phyloP scores from a whole-genome alignment of 2,888 invertebrate species.

The Myopa testacea region DNA sequence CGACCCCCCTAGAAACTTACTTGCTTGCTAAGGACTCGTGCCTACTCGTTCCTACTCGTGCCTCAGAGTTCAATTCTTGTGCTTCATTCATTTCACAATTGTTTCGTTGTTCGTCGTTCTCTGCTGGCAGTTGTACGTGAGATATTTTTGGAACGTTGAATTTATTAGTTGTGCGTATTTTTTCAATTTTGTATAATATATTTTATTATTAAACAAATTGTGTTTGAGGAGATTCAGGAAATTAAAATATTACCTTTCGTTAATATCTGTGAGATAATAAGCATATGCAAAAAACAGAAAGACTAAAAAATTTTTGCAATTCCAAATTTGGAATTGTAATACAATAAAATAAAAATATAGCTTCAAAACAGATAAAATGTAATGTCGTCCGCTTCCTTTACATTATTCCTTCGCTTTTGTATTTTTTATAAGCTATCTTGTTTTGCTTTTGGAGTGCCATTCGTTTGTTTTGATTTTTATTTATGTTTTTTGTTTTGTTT shows the following conservation, averaged over 20 bases:
- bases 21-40: too few species aligned
- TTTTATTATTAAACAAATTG: background rate
- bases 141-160: background rate
- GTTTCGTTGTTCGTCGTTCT: background rate
- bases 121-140: background rate
- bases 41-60: too few species aligned
- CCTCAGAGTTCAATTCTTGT: too few species aligned
- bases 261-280: too few species aligned
- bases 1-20: too few species aligned
- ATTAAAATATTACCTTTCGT: too few species aligned
- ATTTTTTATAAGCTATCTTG: background rate
- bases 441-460: constrained; percentile 15
- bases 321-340: too few species aligned
- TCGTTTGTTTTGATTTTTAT: constrained; percentile 34
- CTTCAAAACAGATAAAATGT: background rate
- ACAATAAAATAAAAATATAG: background rate
- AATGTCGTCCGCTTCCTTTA: background rate
- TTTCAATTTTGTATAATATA: background rate
- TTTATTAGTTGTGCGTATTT: background rate
- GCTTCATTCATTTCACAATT: too few species aligned
- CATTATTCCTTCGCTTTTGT: background rate
- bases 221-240: too few species aligned
- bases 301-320: too few species aligned
- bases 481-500: constrained; percentile 29
- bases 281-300: too few species aligned